A percentile compares a stretch with the other conserved stretches of the same genome.
These are phyloP conservation scores for Agrochola litura DNA, from an alignment of 2,888 invertebrate genomes.

Conservation along the genomic window DNA sequence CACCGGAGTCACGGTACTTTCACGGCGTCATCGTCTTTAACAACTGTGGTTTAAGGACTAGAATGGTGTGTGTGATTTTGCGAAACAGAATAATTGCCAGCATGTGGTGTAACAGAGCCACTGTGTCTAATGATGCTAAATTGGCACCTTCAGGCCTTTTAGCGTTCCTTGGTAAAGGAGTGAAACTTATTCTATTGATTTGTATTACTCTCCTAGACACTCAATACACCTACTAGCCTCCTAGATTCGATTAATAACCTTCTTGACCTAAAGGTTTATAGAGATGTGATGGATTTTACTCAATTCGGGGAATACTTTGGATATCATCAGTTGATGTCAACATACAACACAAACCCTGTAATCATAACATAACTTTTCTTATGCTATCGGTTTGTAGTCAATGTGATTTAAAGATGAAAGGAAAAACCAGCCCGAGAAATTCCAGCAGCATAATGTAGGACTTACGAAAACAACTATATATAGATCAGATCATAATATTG, in stretches of 20 bases:
- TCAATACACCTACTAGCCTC: not conserved
- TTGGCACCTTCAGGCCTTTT: constrained; percentile 59
- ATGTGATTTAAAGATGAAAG: constrained; percentile 4
- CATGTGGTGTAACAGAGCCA: constrained; percentile 59
- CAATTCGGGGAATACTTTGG: not conserved
- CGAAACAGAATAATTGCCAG: constrained; percentile 60
- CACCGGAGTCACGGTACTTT: constrained; percentile 37
- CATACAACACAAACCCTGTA: not conserved
- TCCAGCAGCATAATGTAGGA: not conserved
- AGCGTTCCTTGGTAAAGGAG: constrained; percentile 36
- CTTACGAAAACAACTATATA: not conserved
- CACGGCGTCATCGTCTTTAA: constrained; percentile 42
- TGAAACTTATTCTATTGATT: not conserved
- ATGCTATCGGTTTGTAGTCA: not conserved
- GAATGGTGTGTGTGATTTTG: constrained; percentile 59
- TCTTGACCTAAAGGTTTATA: not conserved
- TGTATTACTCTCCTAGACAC: not conserved
- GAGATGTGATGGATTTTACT: not conserved
- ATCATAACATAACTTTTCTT: not conserved
- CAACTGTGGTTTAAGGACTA: constrained; percentile 24
- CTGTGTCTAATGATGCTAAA: constrained; percentile 67
- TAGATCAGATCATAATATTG: not conserved
- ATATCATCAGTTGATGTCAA: not conserved
- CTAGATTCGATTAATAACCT: not conserved
- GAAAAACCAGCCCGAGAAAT: not conserved